These are phyloP conservation scores for Eulemur rufifrons DNA, from an alignment of 2,113 vertebrate species.

Conservation along the genomic window DNA sequence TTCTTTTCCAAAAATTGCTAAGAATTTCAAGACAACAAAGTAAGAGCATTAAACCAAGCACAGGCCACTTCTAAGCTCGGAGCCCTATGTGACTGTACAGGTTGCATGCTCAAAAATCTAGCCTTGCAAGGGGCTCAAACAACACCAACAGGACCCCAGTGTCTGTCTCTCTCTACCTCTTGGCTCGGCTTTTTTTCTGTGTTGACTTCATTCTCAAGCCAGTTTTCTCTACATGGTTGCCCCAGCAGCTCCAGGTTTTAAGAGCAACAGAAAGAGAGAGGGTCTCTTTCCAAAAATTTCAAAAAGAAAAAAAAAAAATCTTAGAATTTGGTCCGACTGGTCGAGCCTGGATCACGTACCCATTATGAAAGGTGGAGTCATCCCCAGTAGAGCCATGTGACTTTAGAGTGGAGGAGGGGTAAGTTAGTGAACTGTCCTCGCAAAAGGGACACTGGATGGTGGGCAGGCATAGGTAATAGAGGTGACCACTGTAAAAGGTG, in stretches of 20 bases:
- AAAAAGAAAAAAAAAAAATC: not conserved
- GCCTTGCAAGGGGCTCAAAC: not conserved
- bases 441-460: not conserved
- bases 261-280: not conserved
- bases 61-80: not conserved
- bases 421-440: not conserved
- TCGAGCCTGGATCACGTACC: not conserved
- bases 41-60: not conserved
- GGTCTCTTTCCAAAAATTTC: not conserved
- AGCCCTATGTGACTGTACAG: not conserved
- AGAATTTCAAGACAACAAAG: not conserved
- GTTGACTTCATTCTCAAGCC: not conserved
- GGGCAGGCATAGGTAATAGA: not conserved
- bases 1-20: not conserved
- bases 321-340: not conserved
- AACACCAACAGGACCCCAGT: fast-evolving
- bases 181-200: not conserved
- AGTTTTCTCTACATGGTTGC: not conserved
- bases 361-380: not conserved
- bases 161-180: not conserved
- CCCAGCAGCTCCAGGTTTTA: not conserved
- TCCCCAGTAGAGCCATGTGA: not conserved
- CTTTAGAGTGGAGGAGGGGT: too few species aligned
- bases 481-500: not conserved
- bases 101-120: not conserved